A percentile compares a stretch with the other conserved stretches of the same genome.
Conservation (phyloP, 2,113 vertebrate species). For the Alectura lathami region DNA sequence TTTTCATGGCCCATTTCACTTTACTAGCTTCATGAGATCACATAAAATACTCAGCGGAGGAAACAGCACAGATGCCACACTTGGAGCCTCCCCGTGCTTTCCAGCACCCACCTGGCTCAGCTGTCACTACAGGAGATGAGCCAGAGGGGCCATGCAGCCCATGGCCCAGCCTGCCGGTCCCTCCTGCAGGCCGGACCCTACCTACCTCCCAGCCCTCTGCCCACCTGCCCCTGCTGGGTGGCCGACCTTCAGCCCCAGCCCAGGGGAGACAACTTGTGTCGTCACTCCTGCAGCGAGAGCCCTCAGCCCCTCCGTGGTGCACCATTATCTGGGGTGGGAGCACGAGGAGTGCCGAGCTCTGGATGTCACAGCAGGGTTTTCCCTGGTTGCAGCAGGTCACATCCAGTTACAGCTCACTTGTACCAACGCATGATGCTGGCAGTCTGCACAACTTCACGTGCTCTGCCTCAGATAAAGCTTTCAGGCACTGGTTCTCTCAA, state of each 20-base stretch:
- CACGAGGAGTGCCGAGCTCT: neutral
- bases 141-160: neutral
- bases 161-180: rapidly evolving
- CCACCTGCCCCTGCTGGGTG: neutral
- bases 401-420: neutral
- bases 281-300: rapidly evolving
- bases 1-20: neutral
- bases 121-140: neutral
- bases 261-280: rapidly evolving
- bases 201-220: neutral
- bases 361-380: neutral
- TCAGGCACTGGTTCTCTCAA: neutral
- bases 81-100: neutral
- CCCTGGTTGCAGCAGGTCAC: neutral
- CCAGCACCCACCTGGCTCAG: neutral
- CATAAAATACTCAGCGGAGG: neutral
- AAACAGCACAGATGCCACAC: neutral
- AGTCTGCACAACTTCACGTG: neutral
- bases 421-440: neutral
- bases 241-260: neutral
- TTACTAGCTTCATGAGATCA: neutral
- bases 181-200: neutral
- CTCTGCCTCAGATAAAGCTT: neutral
- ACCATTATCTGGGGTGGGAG: neutral
- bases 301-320: rapidly evolving